These are phyloP conservation scores for Calidris pygmaea DNA, from an alignment of 2,113 vertebrate species.

Conservation along the genomic window DNA sequence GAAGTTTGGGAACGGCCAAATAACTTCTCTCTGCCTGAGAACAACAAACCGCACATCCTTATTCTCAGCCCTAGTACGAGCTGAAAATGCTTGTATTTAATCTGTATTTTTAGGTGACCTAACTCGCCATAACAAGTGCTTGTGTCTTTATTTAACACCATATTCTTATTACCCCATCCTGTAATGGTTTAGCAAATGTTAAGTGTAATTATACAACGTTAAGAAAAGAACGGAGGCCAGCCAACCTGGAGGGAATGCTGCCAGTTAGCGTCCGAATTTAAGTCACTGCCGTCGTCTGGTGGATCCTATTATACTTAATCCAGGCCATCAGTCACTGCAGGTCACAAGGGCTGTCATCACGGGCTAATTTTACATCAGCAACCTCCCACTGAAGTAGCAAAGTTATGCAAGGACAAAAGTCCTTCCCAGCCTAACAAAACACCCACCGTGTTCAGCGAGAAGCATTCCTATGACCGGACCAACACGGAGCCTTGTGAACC, in stretches of 20 bases:
- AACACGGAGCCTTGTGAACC: rapidly evolving
- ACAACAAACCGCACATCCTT: neutral
- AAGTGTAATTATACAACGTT: neutral
- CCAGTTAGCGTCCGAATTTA: neutral
- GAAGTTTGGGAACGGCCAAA: neutral
- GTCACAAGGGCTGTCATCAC: neutral
- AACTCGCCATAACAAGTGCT: neutral
- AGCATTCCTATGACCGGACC: neutral
- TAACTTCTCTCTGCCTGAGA: neutral
- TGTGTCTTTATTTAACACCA: neutral
- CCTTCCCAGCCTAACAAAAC: neutral
- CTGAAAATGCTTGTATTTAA: neutral
- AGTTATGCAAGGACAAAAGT: neutral
- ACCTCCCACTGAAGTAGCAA: neutral
- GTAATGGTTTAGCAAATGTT: neutral
- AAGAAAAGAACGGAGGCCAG: neutral
- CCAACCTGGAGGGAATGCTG: slow-evolving; percentile 12
- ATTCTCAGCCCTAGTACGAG: neutral
- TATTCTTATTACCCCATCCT: neutral
- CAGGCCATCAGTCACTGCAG: slow-evolving; percentile 1
- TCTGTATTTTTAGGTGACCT: neutral
- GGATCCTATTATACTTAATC: slow-evolving; percentile 46
- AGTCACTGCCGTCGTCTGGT: slow-evolving; percentile 3
- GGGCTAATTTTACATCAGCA: slow-evolving; percentile 2
- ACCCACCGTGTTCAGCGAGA: neutral